A percentile compares a stretch with the other conserved stretches of the same genome.
phyloP scores from a whole-genome alignment of 53 echinoderm and acorn worm genomes.

The Temnopleurus reevesii region DNA sequence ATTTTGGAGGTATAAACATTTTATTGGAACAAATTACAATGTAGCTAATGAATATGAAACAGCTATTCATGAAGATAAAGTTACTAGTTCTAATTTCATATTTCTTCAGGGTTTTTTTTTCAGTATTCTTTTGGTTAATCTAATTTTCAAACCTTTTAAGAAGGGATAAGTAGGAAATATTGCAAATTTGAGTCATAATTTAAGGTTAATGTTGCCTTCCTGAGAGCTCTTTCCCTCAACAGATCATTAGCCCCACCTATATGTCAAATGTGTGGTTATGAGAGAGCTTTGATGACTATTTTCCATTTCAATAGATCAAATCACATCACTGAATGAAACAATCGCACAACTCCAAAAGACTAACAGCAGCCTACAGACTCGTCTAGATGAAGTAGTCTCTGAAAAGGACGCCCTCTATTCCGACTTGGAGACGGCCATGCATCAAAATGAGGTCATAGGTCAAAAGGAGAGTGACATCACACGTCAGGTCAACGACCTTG shows the following conservation, averaged over 20 bases:
- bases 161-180: too few relatives aligned
- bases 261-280: too few relatives aligned
- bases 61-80: too few relatives aligned
- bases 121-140: too few relatives aligned
- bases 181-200: too few relatives aligned
- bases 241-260: too few relatives aligned
- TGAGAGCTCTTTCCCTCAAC: background rate
- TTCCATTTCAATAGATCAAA: constrained; percentile 31
- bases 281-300: background rate
- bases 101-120: too few relatives aligned
- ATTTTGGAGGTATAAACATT: too few relatives aligned
- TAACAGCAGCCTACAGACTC: constrained; percentile 54
- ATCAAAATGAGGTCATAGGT: constrained; percentile 49
- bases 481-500: constrained; percentile 62
- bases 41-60: background rate
- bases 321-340: constrained; percentile 1
- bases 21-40: too few relatives aligned
- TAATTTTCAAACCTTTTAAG: too few relatives aligned
- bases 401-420: constrained; percentile 73
- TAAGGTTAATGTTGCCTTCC: too few relatives aligned
- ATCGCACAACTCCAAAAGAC: constrained; percentile 36
- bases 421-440: constrained; percentile 72
- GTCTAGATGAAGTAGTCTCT: constrained; percentile 41
- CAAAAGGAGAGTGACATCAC: constrained; percentile 56
- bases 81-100: too few relatives aligned